A percentile compares a stretch with the other conserved stretches of the same genome.
Evolutionary conservation across 2,888 invertebrate genomes (phyloP).

Genomic region (Zygothrica quintamaculata): DNA sequence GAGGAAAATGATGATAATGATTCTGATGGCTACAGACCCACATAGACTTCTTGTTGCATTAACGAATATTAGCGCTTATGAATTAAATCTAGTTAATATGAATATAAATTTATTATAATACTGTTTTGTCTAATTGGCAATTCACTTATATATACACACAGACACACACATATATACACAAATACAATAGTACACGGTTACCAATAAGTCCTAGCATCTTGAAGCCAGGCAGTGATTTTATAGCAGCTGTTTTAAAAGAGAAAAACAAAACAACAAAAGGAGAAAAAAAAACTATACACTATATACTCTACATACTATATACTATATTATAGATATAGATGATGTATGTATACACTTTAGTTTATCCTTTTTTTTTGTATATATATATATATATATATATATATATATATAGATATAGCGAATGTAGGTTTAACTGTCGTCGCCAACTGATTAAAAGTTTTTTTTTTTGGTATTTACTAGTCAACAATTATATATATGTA

Average conservation of each 20-base stretch:
- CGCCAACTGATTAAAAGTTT: constrained; percentile 51
- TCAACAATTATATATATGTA: too few species aligned
- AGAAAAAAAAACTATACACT: too few species aligned
- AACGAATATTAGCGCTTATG: constrained; percentile 80
- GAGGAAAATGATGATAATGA: constrained; percentile 16
- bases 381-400: constrained; percentile 30
- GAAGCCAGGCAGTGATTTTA: not conserved
- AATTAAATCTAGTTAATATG: constrained; percentile 44
- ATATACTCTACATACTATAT: too few species aligned
- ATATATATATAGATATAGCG: constrained; percentile 34
- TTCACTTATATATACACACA: not conserved
- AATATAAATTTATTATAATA: constrained; percentile 1
- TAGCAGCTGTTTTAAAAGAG: not conserved
- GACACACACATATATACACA: constrained; percentile 1
- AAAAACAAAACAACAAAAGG: too few species aligned
- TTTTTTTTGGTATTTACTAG: constrained; percentile 73
- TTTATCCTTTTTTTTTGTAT: not conserved
- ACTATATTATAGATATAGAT: too few species aligned
- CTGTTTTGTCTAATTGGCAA: not conserved
- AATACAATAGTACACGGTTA: not conserved
- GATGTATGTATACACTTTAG: too few species aligned
- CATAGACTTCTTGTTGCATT: constrained; percentile 76
- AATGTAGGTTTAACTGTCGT: constrained; percentile 49
- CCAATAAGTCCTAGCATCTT: not conserved
- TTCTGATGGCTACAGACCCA: constrained; percentile 23